phyloP scores from a whole-genome alignment of 2,888 invertebrate species.

The Andrena flavipes region DNA sequence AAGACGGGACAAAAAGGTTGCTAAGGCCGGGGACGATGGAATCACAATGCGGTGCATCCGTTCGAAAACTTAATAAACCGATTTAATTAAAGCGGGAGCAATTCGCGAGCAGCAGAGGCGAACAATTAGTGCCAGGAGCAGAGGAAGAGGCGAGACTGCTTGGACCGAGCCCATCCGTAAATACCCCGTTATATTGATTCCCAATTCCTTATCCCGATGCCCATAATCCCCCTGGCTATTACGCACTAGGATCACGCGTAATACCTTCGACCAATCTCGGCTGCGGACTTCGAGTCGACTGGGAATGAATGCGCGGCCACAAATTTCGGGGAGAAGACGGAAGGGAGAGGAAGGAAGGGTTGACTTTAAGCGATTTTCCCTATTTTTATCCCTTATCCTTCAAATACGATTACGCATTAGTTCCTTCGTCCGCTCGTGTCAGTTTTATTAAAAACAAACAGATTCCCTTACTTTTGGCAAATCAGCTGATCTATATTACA shows the following conservation, averaged over 20 bases:
- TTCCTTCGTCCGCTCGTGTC: no score
- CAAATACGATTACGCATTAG: no score
- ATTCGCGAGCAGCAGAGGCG: slow-evolving; percentile 59
- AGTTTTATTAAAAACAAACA: no score
- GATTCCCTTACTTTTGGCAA: no score
- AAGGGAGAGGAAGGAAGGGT: no score
- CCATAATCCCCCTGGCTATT: slow-evolving; percentile 70
- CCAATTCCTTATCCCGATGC: slow-evolving; percentile 72
- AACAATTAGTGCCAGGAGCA: slow-evolving; percentile 72
- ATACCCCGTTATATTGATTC: slow-evolving; percentile 75
- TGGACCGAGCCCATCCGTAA: slow-evolving; percentile 69
- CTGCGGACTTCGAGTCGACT: slow-evolving; percentile 27
- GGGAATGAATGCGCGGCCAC: slow-evolving; percentile 35
- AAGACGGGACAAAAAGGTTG: slow-evolving; percentile 15
- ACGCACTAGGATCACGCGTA: slow-evolving; percentile 57
- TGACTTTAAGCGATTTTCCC: no score
- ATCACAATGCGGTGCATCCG: slow-evolving; percentile 69
- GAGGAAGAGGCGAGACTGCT: slow-evolving; percentile 69
- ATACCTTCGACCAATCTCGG: slow-evolving; percentile 57
- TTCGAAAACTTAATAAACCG: slow-evolving; percentile 78
- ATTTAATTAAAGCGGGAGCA: slow-evolving; percentile 78
- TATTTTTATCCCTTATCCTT: no score
- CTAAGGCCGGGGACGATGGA: slow-evolving; percentile 50
- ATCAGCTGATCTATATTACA: no score
- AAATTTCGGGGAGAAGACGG: background rate